These are phyloP conservation scores for Microplitis mediator DNA, from an alignment of 1,140 invertebrate species.

Conservation along the genomic window DNA sequence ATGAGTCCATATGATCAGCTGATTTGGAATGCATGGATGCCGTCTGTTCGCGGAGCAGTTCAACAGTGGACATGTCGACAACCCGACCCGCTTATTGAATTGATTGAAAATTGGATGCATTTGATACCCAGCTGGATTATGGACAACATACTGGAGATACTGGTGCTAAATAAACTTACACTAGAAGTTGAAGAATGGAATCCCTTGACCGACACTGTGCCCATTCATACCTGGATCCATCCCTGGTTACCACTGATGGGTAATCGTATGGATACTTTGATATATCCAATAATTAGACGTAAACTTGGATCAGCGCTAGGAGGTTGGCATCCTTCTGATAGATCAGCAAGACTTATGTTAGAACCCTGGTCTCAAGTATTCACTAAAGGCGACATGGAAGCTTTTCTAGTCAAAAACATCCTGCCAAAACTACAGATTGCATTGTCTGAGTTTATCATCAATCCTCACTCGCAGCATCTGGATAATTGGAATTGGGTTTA, in stretches of 20 bases:
- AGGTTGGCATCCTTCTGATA: slow-evolving; percentile 92
- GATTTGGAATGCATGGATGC: slow-evolving; percentile 91
- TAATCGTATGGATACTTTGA: slow-evolving; percentile 73
- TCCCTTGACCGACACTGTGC: slow-evolving; percentile 89
- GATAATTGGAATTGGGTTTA: slow-evolving; percentile 87
- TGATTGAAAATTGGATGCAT: slow-evolving; percentile 82
- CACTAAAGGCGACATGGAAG: slow-evolving; percentile 78
- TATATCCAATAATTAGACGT: slow-evolving; percentile 92
- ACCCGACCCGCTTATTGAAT: slow-evolving; percentile 75
- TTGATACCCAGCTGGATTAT: slow-evolving; percentile 84
- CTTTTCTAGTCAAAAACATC: slow-evolving; percentile 88
- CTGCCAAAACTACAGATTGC: slow-evolving; percentile 85
- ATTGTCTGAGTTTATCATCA: slow-evolving; percentile 79
- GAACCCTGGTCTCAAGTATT: slow-evolving; percentile 91
- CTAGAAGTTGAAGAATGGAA: slow-evolving; percentile 90
- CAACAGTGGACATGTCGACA: slow-evolving; percentile 78
- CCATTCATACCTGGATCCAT: slow-evolving; percentile 95
- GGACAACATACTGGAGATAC: slow-evolving; percentile 81
- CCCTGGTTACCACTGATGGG: slow-evolving; percentile 88
- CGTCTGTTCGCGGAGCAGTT: slow-evolving; percentile 73
- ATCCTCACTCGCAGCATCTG: slow-evolving; percentile 81
- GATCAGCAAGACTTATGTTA: slow-evolving; percentile 89
- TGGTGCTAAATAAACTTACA: slow-evolving; percentile 80
- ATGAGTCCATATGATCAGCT: slow-evolving; percentile 81
- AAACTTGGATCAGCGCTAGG: slow-evolving; percentile 87